Percentiles rank a stretch among this genome's conserved stretches.
These are phyloP conservation scores for Ophion ventricosus DNA, from an alignment of 2,888 invertebrate genomes.

Conservation along the genomic window DNA sequence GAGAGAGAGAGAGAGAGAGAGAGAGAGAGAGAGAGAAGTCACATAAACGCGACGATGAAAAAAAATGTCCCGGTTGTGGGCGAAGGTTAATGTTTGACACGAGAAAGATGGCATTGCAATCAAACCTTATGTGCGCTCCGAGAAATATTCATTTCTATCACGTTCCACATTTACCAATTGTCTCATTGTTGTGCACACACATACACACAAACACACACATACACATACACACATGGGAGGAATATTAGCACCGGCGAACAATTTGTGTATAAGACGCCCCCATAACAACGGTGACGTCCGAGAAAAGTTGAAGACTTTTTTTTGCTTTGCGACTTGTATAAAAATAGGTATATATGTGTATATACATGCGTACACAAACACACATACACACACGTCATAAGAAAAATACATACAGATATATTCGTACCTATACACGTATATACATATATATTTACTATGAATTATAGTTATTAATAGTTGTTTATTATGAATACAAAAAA, in stretches of 20 bases:
- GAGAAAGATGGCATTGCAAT: slow-evolving; percentile 49
- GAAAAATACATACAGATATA: slow-evolving; percentile 25
- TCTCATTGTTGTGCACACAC: slow-evolving; percentile 19
- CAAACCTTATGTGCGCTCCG: slow-evolving; percentile 38
- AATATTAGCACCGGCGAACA: slow-evolving; percentile 8
- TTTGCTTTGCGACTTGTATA: slow-evolving; percentile 78
- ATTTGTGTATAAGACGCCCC: slow-evolving; percentile 47
- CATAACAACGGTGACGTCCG: slow-evolving; percentile 27
- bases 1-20: background rate
- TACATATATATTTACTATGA: slow-evolving; percentile 76
- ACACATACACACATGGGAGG: background rate
- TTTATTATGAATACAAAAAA: slow-evolving; percentile 80
- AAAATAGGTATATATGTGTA: slow-evolving; percentile 47
- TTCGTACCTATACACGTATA: slow-evolving; percentile 46
- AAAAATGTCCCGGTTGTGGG: too few species aligned
- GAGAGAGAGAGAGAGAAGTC: background rate
- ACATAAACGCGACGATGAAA: too few species aligned
- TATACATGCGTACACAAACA: slow-evolving; percentile 72
- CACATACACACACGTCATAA: background rate
- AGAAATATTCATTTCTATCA: slow-evolving; percentile 39
- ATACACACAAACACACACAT: too few species aligned
- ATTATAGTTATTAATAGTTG: slow-evolving; percentile 79
- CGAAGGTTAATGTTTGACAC: too few species aligned
- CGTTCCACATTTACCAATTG: background rate
- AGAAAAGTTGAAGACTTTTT: slow-evolving; percentile 70